Base-by-base conservation (phyloP, 1,140 invertebrate species). In the Brachionus sp. region DNA sequence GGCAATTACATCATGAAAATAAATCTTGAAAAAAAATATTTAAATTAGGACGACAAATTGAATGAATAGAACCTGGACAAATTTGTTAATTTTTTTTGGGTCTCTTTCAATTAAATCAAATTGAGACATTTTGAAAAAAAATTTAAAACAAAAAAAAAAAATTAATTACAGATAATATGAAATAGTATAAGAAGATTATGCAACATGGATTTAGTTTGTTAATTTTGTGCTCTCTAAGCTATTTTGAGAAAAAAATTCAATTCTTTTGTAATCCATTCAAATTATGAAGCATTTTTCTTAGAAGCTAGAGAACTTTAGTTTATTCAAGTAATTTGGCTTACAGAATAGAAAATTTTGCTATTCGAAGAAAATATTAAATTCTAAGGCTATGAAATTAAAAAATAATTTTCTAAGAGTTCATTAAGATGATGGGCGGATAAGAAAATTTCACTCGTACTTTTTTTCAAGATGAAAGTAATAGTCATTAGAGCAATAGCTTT, bases 91-190 rank as follows among this genome's bases (percentile, higher is more conserved):
- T 19, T 39, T 16, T 5, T 73, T 73, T 44, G 68, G 68, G 9
- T 73, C 68, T 2, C 68, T 33, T 73, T 73, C 68, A 73, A 42
- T 73, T 73, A 73, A 73, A 73, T 73, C 37, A 42, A 73, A 42
- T 23, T 46, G 10, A 3, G 13, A 25, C 68, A 44, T 73, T 73
- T 73, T 19, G 16, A 42, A 25, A 64, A 23, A 25, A 64, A 64
- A 64, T 25, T 64, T 46, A 1, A 2, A 64, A 29, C 12, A 23
- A 16, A 64, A 64, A 64, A 23, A 16, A 64, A 64, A 64, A 25
- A 25, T 64, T 29, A 33, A 29, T 46, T 46, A 5, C 44, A 46
- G n/a, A 10, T 46, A 46, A 46, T 16, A 64, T 16, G 9, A 25
- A 50, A 64, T 33, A 13, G 2, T 33, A 9, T 13, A 68, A 37